phyloP scores from a whole-genome alignment of 35 echinoderm and acorn worm genomes.

The Diadema setosum region DNA sequence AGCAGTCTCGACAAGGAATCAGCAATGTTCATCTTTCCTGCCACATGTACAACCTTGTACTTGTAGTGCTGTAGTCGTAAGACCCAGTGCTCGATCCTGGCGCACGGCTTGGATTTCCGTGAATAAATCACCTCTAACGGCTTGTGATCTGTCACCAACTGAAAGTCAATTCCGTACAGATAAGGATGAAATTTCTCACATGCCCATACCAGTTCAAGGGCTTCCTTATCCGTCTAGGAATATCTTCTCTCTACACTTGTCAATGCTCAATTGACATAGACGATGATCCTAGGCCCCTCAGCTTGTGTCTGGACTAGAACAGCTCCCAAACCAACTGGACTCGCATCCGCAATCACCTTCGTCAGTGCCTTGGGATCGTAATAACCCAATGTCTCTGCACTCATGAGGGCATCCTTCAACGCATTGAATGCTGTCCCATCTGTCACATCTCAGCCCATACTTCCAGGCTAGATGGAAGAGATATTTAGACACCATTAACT shows the following conservation, averaged over 20 bases:
- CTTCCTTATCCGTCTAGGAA: constrained; percentile 69
- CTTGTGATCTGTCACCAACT: constrained; percentile 57
- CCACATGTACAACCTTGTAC: not conserved
- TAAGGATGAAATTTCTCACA: too few species aligned
- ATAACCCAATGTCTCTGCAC: not conserved
- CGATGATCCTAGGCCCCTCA: not conserved
- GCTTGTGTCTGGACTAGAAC: constrained; percentile 15
- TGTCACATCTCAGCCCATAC: too few species aligned
- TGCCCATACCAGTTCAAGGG: constrained; percentile 51
- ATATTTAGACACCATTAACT: too few species aligned
- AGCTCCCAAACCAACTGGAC: constrained; percentile 36
- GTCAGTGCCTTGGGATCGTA: not conserved
- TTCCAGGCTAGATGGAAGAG: too few species aligned
- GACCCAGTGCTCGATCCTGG: constrained; percentile 14
- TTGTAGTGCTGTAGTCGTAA: constrained; percentile 2
- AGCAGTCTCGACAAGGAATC: not conserved
- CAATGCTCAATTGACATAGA: constrained; percentile 47
- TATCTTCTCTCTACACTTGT: constrained; percentile 28
- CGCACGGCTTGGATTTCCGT: not conserved
- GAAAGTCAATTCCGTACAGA: constrained; percentile 53
- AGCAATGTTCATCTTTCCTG: not conserved
- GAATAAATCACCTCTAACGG: constrained; percentile 36
- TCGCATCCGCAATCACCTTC: constrained; percentile 15
- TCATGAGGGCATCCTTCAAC: not conserved
- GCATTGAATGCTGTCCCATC: not conserved